Conservation (phyloP, 2,113 vertebrate genomes). For the Catharus bicknelli region DNA sequence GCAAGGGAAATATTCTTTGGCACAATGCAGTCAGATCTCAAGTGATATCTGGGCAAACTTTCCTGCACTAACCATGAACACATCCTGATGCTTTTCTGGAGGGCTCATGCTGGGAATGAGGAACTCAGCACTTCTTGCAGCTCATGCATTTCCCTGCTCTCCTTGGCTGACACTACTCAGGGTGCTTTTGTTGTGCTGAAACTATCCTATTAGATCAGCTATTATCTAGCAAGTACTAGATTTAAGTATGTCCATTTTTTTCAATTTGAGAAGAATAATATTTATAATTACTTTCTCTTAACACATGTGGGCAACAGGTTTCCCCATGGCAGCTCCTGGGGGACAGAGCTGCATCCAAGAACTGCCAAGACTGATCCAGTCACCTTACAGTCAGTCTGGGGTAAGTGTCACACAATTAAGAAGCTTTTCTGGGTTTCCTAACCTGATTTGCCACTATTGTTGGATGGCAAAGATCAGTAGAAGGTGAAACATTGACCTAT, state of each 20-base stretch:
- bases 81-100: background rate
- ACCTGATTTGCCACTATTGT: background rate
- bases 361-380: background rate
- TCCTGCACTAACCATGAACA: background rate
- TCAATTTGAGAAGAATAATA: background rate
- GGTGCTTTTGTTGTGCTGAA: background rate
- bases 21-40: background rate
- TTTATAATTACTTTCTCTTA: background rate
- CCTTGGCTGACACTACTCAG: background rate
- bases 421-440: background rate
- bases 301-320: accelerated
- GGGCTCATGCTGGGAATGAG: background rate
- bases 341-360: background rate
- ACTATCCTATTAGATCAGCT: background rate
- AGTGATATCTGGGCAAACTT: background rate
- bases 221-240: background rate
- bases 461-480: background rate
- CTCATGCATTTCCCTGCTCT: accelerated
- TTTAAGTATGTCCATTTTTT: background rate
- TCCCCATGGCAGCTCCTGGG: background rate
- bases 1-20: background rate
- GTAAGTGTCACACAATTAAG: background rate
- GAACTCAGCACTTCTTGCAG: accelerated
- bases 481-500: background rate
- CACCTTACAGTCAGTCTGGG: background rate